Evolutionary conservation across 1,140 invertebrate genomes (phyloP).

Genomic region (Neuroterus valhalla): DNA sequence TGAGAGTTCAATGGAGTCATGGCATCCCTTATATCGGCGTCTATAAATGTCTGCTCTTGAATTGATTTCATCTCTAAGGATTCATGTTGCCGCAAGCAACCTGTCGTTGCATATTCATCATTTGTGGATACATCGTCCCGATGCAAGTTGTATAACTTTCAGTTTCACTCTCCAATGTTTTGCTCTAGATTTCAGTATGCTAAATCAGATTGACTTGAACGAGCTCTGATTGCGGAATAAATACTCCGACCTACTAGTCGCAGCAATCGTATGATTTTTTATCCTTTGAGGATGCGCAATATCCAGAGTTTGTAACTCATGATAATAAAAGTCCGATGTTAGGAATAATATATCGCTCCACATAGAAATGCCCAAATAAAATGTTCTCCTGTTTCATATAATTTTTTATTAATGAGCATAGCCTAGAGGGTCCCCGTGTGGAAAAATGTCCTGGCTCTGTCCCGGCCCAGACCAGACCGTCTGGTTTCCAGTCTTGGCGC

Average conservation of each 20-base stretch:
- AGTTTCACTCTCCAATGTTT: constrained; percentile 49
- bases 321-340: constrained; percentile 1
- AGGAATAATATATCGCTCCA: not conserved
- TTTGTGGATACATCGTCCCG: constrained; percentile 33
- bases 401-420: too few relatives aligned
- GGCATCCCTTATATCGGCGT: not conserved
- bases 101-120: constrained; percentile 44
- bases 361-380: not conserved
- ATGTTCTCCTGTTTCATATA: too few relatives aligned
- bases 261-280: constrained; percentile 17
- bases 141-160: constrained; percentile 50
- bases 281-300: constrained; percentile 23
- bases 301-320: constrained; percentile 23
- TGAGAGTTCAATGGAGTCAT: not conserved
- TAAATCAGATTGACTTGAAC: constrained; percentile 54
- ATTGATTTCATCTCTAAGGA: constrained; percentile 19
- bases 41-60: not conserved
- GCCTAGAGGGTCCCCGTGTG: too few relatives aligned
- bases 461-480: too few relatives aligned
- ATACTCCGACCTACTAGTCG: not conserved
- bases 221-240: constrained; percentile 33
- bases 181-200: constrained; percentile 53
- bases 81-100: constrained; percentile 5
- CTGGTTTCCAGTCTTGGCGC: too few relatives aligned
- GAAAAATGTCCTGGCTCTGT: too few relatives aligned